Evolutionary conservation across 2,113 vertebrate species (phyloP).

Genomic region (Piaya cayana): DNA sequence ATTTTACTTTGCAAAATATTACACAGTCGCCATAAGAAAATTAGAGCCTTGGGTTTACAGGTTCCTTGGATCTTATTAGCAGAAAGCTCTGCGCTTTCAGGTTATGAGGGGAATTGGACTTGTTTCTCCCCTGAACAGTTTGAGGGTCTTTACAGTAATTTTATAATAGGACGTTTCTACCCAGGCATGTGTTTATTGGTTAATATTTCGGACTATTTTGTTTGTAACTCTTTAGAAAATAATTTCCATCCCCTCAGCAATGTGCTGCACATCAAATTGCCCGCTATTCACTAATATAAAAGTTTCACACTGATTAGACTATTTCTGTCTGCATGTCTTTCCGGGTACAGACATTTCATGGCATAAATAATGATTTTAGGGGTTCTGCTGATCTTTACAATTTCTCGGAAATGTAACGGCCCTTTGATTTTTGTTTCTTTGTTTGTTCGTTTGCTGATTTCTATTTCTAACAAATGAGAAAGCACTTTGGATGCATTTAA

Average conservation of each 20-base stretch:
- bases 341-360: background rate
- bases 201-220: constrained; percentile 38
- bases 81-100: background rate
- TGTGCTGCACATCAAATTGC: background rate
- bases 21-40: constrained; percentile 68
- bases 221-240: constrained; percentile 33
- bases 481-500: background rate
- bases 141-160: constrained; percentile 6
- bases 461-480: background rate
- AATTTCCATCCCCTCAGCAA: background rate
- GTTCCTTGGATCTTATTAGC: constrained; percentile 59
- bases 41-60: constrained; percentile 63
- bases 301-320: background rate
- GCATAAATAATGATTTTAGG: background rate
- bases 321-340: background rate
- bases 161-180: constrained; percentile 47
- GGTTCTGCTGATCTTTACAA: background rate
- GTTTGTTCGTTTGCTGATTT: background rate
- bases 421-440: background rate
- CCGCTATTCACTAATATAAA: background rate
- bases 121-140: constrained; percentile 12
- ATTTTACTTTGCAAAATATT: constrained; percentile 83
- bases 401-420: background rate
- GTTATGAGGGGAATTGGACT: constrained; percentile 30
- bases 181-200: constrained; percentile 12